phyloP scores from a whole-genome alignment of 2,888 invertebrate species.

The Agonopterix subpropinquella region DNA sequence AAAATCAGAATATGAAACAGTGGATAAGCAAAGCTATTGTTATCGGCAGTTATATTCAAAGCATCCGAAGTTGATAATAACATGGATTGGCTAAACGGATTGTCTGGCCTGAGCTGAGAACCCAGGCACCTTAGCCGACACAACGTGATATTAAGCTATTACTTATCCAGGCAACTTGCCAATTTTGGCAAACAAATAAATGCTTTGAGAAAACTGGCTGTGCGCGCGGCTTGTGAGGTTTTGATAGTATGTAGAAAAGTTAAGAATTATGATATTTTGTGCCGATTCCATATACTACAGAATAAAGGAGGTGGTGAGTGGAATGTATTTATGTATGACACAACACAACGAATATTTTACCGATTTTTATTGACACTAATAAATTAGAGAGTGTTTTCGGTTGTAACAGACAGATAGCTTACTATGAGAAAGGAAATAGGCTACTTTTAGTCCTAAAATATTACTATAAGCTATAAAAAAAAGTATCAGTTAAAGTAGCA shows the following conservation, averaged over 20 bases:
- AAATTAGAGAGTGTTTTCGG: too few species aligned
- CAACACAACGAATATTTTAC: too few species aligned
- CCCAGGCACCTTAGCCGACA: constrained; percentile 54
- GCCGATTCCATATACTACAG: too few species aligned
- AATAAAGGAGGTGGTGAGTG: too few species aligned
- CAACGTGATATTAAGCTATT: constrained; percentile 72
- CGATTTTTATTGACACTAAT: too few species aligned
- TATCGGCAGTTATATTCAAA: constrained; percentile 46
- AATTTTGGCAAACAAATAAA: constrained; percentile 49
- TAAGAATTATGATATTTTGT: too few species aligned
- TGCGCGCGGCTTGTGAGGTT: constrained; percentile 7
- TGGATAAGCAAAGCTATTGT: constrained; percentile 21
- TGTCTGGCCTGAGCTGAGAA: constrained; percentile 54
- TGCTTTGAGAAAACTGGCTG: constrained; percentile 17
- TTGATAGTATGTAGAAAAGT: constrained; percentile 24
- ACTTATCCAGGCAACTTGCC: constrained; percentile 58
- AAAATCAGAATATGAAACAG: not conserved
- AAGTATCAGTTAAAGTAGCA: too few species aligned
- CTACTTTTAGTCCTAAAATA: too few species aligned
- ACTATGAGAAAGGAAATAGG: too few species aligned
- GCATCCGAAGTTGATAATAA: constrained; percentile 47
- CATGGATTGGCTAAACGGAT: constrained; percentile 52
- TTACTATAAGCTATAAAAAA: too few species aligned
- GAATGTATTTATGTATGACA: too few species aligned
- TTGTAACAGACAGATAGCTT: too few species aligned